Percentiles rank a stretch among this genome's conserved stretches.
phyloP scores from a whole-genome alignment of 1,140 invertebrate species.

The Theocolax elegans region DNA sequence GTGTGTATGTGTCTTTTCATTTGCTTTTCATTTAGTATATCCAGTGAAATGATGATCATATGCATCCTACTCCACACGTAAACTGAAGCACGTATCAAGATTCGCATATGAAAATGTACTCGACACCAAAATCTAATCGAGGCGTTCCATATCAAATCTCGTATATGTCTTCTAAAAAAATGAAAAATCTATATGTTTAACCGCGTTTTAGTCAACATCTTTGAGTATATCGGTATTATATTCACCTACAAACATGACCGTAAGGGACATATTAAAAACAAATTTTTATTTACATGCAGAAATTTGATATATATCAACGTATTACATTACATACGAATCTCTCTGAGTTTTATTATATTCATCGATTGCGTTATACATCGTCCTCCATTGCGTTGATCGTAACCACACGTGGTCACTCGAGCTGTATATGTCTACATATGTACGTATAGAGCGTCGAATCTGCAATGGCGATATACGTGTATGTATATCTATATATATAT shows the following conservation, averaged over 20 bases:
- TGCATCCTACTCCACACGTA: too few relatives aligned
- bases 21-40: too few relatives aligned
- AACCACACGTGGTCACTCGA: too few relatives aligned
- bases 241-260: background rate
- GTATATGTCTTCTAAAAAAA: conserved; percentile 14
- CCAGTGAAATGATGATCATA: too few relatives aligned
- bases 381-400: too few relatives aligned
- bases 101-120: too few relatives aligned
- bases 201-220: background rate
- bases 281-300: conserved; percentile 32
- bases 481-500: background rate
- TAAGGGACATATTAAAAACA: background rate
- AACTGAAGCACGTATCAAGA: too few relatives aligned
- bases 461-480: background rate
- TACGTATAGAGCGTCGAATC: conserved; percentile 9
- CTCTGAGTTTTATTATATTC: too few relatives aligned
- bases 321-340: background rate
- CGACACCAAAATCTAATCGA: conserved; percentile 10
- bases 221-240: conserved; percentile 3
- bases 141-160: conserved; percentile 10
- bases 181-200: conserved; percentile 26
- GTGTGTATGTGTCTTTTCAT: too few relatives aligned
- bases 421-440: too few relatives aligned
- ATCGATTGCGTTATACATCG: too few relatives aligned
- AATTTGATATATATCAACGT: too few relatives aligned